phyloP scores from a whole-genome alignment of 2,888 invertebrate genomes.

The Thalpophila matura region DNA sequence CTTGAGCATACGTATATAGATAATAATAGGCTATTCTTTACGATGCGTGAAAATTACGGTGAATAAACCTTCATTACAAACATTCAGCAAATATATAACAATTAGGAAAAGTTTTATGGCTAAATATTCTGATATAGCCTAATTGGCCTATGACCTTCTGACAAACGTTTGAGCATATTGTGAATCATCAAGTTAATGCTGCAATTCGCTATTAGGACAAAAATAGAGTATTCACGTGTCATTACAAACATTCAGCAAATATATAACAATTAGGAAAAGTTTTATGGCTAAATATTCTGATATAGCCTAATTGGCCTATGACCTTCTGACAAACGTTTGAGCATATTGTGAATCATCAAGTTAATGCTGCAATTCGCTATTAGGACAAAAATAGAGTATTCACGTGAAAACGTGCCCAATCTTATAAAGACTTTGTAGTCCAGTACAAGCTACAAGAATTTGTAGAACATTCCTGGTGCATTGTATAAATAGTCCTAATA shows the following conservation, averaged over 20 bases:
- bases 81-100: neutral
- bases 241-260: conserved; percentile 9
- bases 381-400: conserved; percentile 17
- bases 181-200: neutral
- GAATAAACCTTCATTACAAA: conserved; percentile 26
- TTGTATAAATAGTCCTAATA: conserved; percentile 40
- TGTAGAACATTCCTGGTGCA: conserved; percentile 31
- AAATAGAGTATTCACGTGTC: conserved; percentile 22
- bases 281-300: neutral
- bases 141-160: too few species aligned
- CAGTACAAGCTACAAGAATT: conserved; percentile 27
- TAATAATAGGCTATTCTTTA: conserved; percentile 35
- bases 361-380: neutral
- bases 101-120: neutral
- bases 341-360: neutral
- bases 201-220: neutral
- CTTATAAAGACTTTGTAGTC: conserved; percentile 26
- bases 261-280: neutral
- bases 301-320: neutral
- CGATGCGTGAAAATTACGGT: conserved; percentile 17
- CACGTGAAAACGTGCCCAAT: conserved; percentile 38
- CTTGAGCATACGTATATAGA: conserved; percentile 37
- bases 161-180: conserved; percentile 1
- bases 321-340: neutral
- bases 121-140: neutral